Evolutionary conservation across 1,140 invertebrate genomes (phyloP), one percentile per base, ranked within the genome.

Genomic region (Stratiolaelaps scimitus): DNA sequence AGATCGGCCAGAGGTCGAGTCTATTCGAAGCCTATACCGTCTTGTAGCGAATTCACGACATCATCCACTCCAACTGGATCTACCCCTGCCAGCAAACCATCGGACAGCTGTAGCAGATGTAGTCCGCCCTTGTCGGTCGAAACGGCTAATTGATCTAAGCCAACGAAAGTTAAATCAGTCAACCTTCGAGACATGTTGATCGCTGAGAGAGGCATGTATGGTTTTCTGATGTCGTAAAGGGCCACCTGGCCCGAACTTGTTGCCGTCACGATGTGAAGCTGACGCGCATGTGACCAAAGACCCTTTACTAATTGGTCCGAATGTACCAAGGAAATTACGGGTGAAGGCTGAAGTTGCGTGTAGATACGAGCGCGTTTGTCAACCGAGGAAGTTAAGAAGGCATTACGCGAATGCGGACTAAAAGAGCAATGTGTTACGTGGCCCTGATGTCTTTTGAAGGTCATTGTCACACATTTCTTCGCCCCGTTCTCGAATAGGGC

Each of bases 211-310:
- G 53, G 53, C 0, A 26, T 15, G 23, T 60, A 60, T 15, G 53
- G 1, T 60, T 60, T 60, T n/a, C 53, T 15, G 17, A 60, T 60
- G 23, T 60, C 53, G 53, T 60, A 60, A 34, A 60, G 26, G 23
- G 26, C 34, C 23, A 60, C 53, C 13, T 29, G 15, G 26, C 53
- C 53, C 53, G 53, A 26, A 34, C 53, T 19, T 26, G 53, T 60
- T 2, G 53, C 53, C 15, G 53, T 60, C 10, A 60, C 53, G 13
- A 60, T 60, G 10, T 60, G 53, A 6, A 60, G 53, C 23, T 60
- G 53, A 15, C 10, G 15, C 15, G 34, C 34, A 15, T 15, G 23
- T 15, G 53, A 60, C 53, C 53, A 60, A 1, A 60, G 4, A 19
- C 17, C 53, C 10, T 60, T 60, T 34, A 60, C 23, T 15, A 60